Conservation (phyloP, 2,113 vertebrate species). For the Stercorarius parasiticus region DNA sequence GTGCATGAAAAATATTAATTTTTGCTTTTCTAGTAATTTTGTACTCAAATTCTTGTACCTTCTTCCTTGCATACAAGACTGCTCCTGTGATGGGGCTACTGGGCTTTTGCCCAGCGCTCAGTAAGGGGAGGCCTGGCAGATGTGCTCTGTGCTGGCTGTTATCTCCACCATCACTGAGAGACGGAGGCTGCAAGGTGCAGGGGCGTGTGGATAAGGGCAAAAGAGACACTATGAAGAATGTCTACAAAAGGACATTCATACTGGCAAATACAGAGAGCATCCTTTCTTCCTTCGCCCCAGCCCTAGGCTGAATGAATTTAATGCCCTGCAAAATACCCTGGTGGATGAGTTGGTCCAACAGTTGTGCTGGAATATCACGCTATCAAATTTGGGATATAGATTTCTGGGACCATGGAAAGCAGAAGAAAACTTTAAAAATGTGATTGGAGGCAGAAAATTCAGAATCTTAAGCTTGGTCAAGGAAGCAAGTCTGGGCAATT, state of each 20-base stretch:
- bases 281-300: background rate
- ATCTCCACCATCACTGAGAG: background rate
- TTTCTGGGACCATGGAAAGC: background rate
- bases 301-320: background rate
- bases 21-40: background rate
- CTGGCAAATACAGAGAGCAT: background rate
- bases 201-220: background rate
- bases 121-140: background rate
- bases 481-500: background rate
- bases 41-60: background rate
- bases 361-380: fast-evolving
- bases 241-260: background rate
- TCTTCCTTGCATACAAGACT: background rate
- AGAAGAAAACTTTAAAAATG: background rate
- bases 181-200: background rate
- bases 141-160: background rate
- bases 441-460: background rate
- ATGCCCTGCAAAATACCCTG: background rate
- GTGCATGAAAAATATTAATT: background rate
- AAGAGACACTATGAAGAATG: background rate
- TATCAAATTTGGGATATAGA: background rate
- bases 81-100: background rate
- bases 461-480: background rate
- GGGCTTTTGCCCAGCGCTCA: background rate
- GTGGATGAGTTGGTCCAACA: background rate